Evolutionary conservation across 2,888 invertebrate species (phyloP), one percentile per base, ranked within the genome.

Genomic region (Leucania comma): DNA sequence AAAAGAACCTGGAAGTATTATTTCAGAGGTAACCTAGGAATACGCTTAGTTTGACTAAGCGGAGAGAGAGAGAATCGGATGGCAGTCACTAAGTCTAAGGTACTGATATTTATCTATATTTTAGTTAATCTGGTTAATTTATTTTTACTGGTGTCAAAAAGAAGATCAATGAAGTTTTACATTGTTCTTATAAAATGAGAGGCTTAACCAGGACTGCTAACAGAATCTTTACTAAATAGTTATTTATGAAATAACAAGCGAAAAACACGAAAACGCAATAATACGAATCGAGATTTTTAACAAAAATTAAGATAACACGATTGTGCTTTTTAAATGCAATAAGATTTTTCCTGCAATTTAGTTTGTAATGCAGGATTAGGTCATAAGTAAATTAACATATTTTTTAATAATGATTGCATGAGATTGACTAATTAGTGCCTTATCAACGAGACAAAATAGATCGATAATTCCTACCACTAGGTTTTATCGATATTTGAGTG

Each of bases 281-380:
- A 56, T 51, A 79, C 77, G 74, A 74, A 74, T 58, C 80, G 66
- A 70, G n/a, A 66, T 53, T 46, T 42, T 48, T 78, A 42, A 68
- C 54, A 48, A 35, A n/a, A 54, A 59, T 35, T 66, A 58, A 73
- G 22, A 53, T 73, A 58, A 48, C 26, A 63, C 51, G 12, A 35
- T 29, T 48, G 62, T 56, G 67, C 29, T 75, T 48, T 60, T 57
- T 60, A 62, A 78, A 53, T 66, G 57, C 66, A 72, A 57, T 48
- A 58, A 22, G 54, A 53, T 62, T 46, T 77, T 72, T 59, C 72
- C 42, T 67, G 78, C 29, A 58, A 56, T 50, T 61, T 42, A n/a
- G 22, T 46, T 20, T 22, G 5, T 22, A 56, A 12, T 46, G 58
- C 59, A 77, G 59, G 56, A 66, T 56, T 61, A 77, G 58, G 46